Conservation (phyloP, 2,888 invertebrate species). For the Entomobrya multifasciata region DNA sequence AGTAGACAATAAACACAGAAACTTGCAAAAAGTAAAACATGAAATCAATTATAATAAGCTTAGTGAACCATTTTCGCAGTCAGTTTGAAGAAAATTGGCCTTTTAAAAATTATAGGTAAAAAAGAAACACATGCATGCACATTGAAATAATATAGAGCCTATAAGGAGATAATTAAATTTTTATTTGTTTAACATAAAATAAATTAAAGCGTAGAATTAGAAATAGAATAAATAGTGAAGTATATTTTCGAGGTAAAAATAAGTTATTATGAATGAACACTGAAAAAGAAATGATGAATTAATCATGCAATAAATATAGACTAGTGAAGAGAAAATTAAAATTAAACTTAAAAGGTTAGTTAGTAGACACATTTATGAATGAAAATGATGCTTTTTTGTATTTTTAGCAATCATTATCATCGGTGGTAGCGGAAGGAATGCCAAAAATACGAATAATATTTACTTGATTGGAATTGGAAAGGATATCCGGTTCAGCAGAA, state of each 20-base stretch:
- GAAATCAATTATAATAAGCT: not conserved
- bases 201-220: constrained; percentile 33
- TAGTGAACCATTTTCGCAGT: not conserved
- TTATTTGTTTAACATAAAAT: not conserved
- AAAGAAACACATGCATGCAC: constrained; percentile 6
- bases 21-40: constrained; percentile 1
- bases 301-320: constrained; percentile 13
- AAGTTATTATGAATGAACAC: constrained; percentile 1
- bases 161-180: not conserved
- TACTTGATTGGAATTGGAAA: constrained; percentile 77
- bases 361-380: constrained; percentile 19
- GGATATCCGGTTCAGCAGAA: constrained; percentile 61
- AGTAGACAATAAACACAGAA: too few species aligned
- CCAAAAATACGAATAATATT: constrained; percentile 79
- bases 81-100: too few species aligned
- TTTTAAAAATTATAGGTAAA: not conserved
- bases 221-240: constrained; percentile 3
- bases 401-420: constrained; percentile 69
- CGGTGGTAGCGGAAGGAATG: constrained; percentile 75
- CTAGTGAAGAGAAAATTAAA: constrained; percentile 21
- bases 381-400: not conserved
- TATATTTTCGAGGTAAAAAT: not conserved
- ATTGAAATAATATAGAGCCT: not conserved
- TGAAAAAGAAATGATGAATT: constrained; percentile 12
- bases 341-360: constrained; percentile 22